Conservation (phyloP, 2,113 vertebrate species). For the Engraulis encrasicolus region DNA sequence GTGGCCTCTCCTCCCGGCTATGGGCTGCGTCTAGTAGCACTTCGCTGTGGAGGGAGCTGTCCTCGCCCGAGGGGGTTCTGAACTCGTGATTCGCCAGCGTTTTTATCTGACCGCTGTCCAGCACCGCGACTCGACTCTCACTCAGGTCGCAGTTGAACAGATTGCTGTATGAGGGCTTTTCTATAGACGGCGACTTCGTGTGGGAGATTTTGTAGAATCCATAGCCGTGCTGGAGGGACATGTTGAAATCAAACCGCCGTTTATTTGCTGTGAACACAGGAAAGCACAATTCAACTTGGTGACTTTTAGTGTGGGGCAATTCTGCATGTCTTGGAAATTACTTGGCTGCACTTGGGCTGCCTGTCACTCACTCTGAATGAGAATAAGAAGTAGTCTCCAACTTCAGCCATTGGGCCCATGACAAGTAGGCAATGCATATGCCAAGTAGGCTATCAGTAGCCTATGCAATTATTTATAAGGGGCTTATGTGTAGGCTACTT, state of each 20-base stretch:
- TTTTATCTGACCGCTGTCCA: constrained; percentile 57
- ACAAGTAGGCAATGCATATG: too few relatives aligned
- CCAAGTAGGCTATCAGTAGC: too few relatives aligned
- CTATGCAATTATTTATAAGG: too few relatives aligned
- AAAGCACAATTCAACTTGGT: constrained; percentile 12
- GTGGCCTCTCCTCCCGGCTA: constrained; percentile 23
- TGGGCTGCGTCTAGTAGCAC: constrained; percentile 57
- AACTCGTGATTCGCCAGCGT: constrained; percentile 69
- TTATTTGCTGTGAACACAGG: constrained; percentile 76
- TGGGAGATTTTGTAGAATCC: constrained; percentile 87
- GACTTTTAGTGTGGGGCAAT: too few relatives aligned
- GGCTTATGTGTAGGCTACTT: too few relatives aligned
- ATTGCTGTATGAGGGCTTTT: constrained; percentile 72
- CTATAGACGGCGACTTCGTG: constrained; percentile 67
- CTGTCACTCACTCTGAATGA: too few relatives aligned
- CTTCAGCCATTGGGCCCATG: too few relatives aligned
- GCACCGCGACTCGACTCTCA: constrained; percentile 53
- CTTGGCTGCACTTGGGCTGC: too few relatives aligned
- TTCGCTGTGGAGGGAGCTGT: constrained; percentile 73
- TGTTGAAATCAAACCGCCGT: constrained; percentile 87
- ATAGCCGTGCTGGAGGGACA: constrained; percentile 90
- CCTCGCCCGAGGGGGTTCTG: constrained; percentile 74
- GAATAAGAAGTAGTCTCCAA: too few relatives aligned
- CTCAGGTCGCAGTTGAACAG: constrained; percentile 73
- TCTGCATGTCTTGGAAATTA: too few relatives aligned